Conservation (phyloP, 1,140 invertebrate species). For the Drosophila obscura region DNA sequence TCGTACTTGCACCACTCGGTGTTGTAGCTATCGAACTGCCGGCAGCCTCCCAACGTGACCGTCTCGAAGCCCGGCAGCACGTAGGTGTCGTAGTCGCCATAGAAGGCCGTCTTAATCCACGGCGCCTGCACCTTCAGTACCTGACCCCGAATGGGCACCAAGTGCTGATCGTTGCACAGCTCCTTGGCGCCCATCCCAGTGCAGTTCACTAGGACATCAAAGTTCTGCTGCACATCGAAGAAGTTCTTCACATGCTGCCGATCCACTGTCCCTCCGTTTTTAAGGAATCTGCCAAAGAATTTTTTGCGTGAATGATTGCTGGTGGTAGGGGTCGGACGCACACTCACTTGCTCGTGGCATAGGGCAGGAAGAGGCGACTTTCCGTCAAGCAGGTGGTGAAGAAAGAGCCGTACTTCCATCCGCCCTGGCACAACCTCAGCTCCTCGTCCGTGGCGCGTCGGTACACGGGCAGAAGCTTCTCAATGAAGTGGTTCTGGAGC, state of each 20-base stretch:
- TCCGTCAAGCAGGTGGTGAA: conserved; percentile 91
- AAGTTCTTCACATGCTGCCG: conserved; percentile 86
- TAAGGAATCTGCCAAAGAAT: conserved; percentile 84
- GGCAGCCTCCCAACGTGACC: conserved; percentile 92
- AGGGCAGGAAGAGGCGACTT: conserved; percentile 89
- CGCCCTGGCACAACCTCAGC: conserved; percentile 87
- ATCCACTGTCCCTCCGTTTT: conserved; percentile 86
- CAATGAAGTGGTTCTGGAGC: conserved; percentile 89
- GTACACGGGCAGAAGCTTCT: conserved; percentile 90
- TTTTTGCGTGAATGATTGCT: background rate
- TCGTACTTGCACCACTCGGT: conserved; percentile 89
- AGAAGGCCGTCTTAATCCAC: conserved; percentile 95
- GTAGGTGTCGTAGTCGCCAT: conserved; percentile 93
- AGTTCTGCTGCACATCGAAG: conserved; percentile 86
- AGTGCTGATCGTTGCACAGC: conserved; percentile 89
- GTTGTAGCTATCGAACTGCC: conserved; percentile 92
- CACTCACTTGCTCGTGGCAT: conserved; percentile 87
- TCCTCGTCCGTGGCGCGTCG: conserved; percentile 89
- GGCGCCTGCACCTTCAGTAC: conserved; percentile 93
- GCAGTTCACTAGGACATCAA: conserved; percentile 95
- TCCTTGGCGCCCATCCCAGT: conserved; percentile 91
- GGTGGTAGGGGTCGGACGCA: background rate
- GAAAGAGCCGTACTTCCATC: conserved; percentile 92
- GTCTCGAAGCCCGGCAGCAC: conserved; percentile 91
- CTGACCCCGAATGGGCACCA: conserved; percentile 95